Base-by-base conservation (phyloP, 2,888 invertebrate genomes). In the Diarsia brunnea region DNA sequence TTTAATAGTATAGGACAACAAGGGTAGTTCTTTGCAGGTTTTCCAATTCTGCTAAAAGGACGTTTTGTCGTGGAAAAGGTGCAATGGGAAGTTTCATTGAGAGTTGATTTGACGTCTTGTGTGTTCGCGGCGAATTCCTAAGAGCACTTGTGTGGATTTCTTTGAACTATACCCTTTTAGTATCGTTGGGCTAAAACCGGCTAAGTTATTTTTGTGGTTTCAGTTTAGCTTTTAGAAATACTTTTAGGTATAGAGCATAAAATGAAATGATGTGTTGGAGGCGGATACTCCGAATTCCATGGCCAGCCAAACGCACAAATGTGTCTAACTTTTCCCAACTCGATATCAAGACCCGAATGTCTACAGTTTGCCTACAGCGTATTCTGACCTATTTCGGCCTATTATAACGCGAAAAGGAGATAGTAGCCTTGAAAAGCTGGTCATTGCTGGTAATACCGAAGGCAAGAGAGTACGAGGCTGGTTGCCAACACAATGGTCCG, bases 41-140 rank as follows among this genome's bases (percentile, higher is more conserved):
- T 83, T 80, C 75, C 78, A 84, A 85, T 85, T 84, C 74, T 63
- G 24, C 71, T 81, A 83, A 85, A 85, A 85, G 84, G 78, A 84
- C 69, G 75, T 77, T 85, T 84, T 84, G 79, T 81, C 38, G 73
- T 71, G 66, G 63, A 75, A 84, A 73, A 69, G 73, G 76, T 83
- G 81, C 75, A 80, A 63, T 80, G 61, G 69, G 75, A 61, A 71
- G 77, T 80, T 70, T 63, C 31, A 71, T 82, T 82, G 72, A 73
- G 49, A 24, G 69, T 82, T 79, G 82, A 82, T 79, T 82, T 84
- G 77, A 77, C 75, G 55, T 71, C 55, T 51, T 79, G 68, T 78
- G 60, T 83, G 70, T 65, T 27, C 49, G 43, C n/a, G 24, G 78
- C 43, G 69, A 69, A 78, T 82, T 69, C 31, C 53, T 78, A 49